phyloP scores from a whole-genome alignment of 2,797 vertebrate species.

The Buphagus erythrorhynchus region DNA sequence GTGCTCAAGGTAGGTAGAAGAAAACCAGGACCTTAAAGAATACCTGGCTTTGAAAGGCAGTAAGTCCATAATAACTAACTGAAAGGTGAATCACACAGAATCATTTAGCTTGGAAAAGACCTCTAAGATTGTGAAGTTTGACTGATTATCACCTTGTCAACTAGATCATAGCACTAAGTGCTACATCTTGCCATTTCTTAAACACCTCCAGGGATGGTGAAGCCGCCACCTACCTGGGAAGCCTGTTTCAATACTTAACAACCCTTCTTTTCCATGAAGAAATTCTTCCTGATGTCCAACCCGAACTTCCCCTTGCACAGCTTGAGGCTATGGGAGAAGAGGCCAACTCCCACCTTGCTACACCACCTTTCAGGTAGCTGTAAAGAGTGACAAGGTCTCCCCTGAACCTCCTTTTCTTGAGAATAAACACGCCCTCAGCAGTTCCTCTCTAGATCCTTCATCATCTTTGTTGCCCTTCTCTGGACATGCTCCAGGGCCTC shows the following conservation, averaged over 20 bases:
- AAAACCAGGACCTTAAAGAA: background rate
- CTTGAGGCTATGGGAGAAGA: background rate
- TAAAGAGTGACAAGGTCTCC: background rate
- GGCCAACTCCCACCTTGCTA: no score
- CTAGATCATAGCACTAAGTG: background rate
- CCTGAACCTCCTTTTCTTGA: background rate
- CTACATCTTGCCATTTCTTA: background rate
- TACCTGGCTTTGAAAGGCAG: background rate
- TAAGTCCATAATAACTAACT: background rate
- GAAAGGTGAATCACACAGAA: background rate
- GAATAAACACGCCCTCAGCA: background rate
- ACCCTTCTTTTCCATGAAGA: background rate
- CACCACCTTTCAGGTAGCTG: background rate
- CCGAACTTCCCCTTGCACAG: background rate
- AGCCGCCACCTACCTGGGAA: background rate
- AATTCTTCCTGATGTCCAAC: background rate
- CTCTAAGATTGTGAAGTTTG: background rate
- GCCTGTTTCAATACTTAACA: background rate
- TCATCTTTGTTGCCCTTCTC: background rate
- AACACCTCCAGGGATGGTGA: background rate
- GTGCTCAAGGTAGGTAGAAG: background rate
- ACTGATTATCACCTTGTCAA: background rate
- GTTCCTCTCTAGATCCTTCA: background rate
- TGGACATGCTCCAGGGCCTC: background rate
- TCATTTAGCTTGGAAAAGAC: background rate